Conservation (phyloP, 2,888 invertebrate species). For the Tubulanus polymorphus region DNA sequence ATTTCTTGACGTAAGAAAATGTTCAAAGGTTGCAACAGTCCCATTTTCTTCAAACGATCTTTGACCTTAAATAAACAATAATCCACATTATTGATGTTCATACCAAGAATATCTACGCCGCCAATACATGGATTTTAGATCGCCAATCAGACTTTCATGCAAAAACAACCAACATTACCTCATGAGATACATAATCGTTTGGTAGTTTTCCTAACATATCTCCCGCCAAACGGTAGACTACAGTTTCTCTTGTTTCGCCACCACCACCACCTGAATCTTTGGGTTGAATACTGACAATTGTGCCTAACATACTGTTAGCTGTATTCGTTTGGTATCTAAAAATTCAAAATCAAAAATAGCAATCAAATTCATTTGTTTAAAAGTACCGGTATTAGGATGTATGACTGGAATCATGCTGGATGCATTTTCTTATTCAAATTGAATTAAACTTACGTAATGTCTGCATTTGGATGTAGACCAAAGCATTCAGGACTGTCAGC, state of each 20-base stretch:
- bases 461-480: constrained; percentile 93
- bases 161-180: too few species aligned
- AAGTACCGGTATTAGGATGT: too few species aligned
- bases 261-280: constrained; percentile 85
- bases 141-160: too few species aligned
- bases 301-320: constrained; percentile 81
- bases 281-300: constrained; percentile 93
- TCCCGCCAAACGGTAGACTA: constrained; percentile 85
- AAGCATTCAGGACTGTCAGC: constrained; percentile 90
- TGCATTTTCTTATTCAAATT: too few species aligned
- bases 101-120: too few species aligned
- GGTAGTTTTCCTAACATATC: constrained; percentile 89
- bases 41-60: constrained; percentile 86
- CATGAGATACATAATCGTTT: constrained; percentile 79
- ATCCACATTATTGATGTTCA: too few species aligned
- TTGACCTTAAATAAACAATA: constrained; percentile 51
- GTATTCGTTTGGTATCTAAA: constrained; percentile 86
- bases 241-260: constrained; percentile 87
- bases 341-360: too few species aligned
- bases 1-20: constrained; percentile 79
- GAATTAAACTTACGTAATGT: constrained; percentile 74
- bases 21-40: constrained; percentile 89
- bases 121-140: too few species aligned
- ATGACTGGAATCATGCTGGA: too few species aligned
- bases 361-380: too few species aligned